Base-by-base conservation (phyloP, 2,113 vertebrate genomes). In the Dasypus novemcinctus region DNA sequence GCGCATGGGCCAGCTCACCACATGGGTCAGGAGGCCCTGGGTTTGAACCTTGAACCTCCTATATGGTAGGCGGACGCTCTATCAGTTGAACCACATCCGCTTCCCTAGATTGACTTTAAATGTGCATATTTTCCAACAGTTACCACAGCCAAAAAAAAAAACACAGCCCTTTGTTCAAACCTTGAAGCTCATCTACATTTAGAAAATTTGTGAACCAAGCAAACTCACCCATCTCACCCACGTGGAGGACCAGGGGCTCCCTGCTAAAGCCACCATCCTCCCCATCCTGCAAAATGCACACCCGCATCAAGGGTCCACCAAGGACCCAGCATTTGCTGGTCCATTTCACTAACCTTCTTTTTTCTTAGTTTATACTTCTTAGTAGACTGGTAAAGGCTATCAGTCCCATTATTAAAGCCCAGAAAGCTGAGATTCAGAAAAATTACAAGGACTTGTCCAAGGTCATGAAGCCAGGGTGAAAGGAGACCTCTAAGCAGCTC, bases 241-340 rank as follows among this genome's bases (percentile, higher is more conserved):
- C 6, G 2, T 0, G 21, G 29, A n/a, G 3, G 4, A 7, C 31
- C n/a, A 41, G 64, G 49, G 64, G 20, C 54, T 90, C 61, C 52
- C 7, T 2, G 25, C 13, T 1, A 8, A 4, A 13, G 14, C 3
- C 2, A 2, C 29, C 1, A 59, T 21, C 20, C 57, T 7, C 41
- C 23, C 14, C 25, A 8, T 2, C 46, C n/a, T 15, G 36, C 12
- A 57, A 49, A 25, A 54, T 41, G 52, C 5, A 66, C 6, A 38
- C 13, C 21, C 4, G 27, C 7, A 15, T 0, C 21, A 5, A 61
- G 36, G 1, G 20, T 71, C 49, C 38, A 15, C 23, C 18, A 61
- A 21, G 43, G 9, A 23, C 9, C 66, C 52, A 31, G 20, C 71
- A 8, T 20, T 20, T 31, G 23, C 15, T 15, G 21, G 3, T 12